These are phyloP conservation scores for Congeria kusceri DNA, from an alignment of 2,888 invertebrate genomes.

Conservation along the genomic window DNA sequence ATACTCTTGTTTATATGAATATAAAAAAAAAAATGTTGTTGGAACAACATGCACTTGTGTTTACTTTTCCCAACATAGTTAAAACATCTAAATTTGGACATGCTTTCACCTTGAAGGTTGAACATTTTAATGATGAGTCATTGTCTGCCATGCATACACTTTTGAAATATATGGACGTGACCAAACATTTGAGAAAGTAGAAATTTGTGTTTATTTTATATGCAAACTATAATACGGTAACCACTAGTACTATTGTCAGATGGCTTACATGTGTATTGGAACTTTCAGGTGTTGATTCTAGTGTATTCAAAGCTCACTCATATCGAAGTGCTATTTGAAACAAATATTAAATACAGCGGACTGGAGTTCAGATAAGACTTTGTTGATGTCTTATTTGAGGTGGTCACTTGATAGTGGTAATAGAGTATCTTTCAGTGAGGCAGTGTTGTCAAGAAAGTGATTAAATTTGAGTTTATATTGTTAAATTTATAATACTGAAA, in stretches of 20 bases:
- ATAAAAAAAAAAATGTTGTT: constrained; percentile 24
- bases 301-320: constrained; percentile 43
- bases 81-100: constrained; percentile 10
- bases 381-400: constrained; percentile 39
- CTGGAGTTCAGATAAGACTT: constrained; percentile 36
- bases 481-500: neutral
- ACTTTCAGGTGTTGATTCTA: constrained; percentile 32
- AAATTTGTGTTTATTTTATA: constrained; percentile 43
- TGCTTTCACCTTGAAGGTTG: constrained; percentile 15
- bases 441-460: too few relatives aligned
- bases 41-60: constrained; percentile 6
- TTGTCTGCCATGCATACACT: constrained; percentile 50
- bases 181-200: neutral
- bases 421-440: constrained; percentile 10
- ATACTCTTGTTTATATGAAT: constrained; percentile 26
- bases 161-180: constrained; percentile 30
- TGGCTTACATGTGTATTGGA: constrained; percentile 36
- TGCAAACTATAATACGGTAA: constrained; percentile 32
- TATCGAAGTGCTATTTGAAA: constrained; percentile 29
- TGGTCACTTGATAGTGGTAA: neutral
- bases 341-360: constrained; percentile 36
- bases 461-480: too few relatives aligned
- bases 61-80: constrained; percentile 8
- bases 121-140: constrained; percentile 34
- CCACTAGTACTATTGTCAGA: constrained; percentile 49